Conservation (phyloP, 2,888 invertebrate species). For the Lithophane semibrunnea region DNA sequence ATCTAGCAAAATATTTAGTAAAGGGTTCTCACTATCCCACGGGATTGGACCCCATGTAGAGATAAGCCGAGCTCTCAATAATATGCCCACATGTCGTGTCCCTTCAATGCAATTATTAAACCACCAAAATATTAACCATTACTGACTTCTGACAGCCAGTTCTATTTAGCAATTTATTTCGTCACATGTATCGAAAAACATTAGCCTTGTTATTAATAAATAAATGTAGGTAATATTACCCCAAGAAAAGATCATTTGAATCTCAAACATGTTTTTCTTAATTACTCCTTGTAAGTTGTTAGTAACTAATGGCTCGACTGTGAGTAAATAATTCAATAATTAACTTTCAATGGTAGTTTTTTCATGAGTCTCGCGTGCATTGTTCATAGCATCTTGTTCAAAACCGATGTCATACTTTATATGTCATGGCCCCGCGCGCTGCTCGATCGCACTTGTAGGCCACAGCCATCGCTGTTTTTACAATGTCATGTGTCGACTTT, state of each 20-base stretch:
- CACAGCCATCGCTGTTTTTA: slow-evolving; percentile 85
- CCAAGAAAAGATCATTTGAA: slow-evolving; percentile 45
- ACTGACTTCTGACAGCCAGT: slow-evolving; percentile 46
- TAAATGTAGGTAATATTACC: slow-evolving; percentile 41
- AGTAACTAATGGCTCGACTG: slow-evolving; percentile 16
- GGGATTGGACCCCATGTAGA: slow-evolving; percentile 87
- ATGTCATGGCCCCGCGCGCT: slow-evolving; percentile 85
- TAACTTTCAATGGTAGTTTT: slow-evolving; percentile 66
- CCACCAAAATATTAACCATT: slow-evolving; percentile 65
- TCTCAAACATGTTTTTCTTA: slow-evolving; percentile 38
- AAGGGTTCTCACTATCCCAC: slow-evolving; percentile 87
- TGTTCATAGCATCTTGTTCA: slow-evolving; percentile 80
- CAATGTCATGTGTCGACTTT: slow-evolving; percentile 89
- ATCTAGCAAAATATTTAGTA: slow-evolving; percentile 68
- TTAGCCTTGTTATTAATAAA: slow-evolving; percentile 35
- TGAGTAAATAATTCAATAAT: slow-evolving; percentile 60
- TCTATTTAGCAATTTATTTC: slow-evolving; percentile 46
- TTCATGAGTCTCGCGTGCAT: slow-evolving; percentile 76
- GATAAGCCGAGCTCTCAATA: slow-evolving; percentile 83
- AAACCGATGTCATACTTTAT: slow-evolving; percentile 85
- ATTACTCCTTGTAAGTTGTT: slow-evolving; percentile 16
- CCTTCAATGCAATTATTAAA: slow-evolving; percentile 80
- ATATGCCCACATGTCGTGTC: slow-evolving; percentile 87
- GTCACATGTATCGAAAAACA: slow-evolving; percentile 34
- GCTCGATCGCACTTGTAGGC: slow-evolving; percentile 90